Evolutionary conservation across 2,888 invertebrate species (phyloP).

Genomic region (Clunio marinus): DNA sequence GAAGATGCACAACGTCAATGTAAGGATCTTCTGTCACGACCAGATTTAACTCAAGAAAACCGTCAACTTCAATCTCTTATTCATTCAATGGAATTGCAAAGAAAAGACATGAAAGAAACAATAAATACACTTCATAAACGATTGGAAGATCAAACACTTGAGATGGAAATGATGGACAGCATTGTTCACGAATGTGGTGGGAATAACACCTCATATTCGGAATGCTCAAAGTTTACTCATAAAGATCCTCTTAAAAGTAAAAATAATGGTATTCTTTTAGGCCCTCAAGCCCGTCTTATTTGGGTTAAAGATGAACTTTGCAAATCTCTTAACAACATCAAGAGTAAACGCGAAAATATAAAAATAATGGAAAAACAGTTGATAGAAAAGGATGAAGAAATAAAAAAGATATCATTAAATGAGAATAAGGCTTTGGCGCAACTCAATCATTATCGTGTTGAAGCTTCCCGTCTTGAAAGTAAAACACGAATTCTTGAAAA

Average conservation of each 20-base stretch:
- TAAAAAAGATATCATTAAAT: slow-evolving; percentile 45
- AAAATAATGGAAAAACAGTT: slow-evolving; percentile 50
- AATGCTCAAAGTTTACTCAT: slow-evolving; percentile 46
- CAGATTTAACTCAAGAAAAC: slow-evolving; percentile 47
- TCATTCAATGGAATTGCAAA: slow-evolving; percentile 46
- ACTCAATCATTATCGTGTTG: slow-evolving; percentile 47
- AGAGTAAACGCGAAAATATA: slow-evolving; percentile 54
- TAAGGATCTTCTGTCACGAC: slow-evolving; percentile 47
- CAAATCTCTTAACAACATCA: slow-evolving; percentile 51
- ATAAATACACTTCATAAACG: slow-evolving; percentile 45
- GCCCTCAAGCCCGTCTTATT: slow-evolving; percentile 48
- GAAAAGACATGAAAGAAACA: slow-evolving; percentile 46
- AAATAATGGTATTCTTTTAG: slow-evolving; percentile 47
- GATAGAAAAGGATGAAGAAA: slow-evolving; percentile 45
- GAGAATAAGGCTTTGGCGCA: slow-evolving; percentile 48
- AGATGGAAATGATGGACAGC: slow-evolving; percentile 49
- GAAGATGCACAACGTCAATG: slow-evolving; percentile 58
- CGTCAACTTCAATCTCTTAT: slow-evolving; percentile 45
- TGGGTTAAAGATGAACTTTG: slow-evolving; percentile 53
- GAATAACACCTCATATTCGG: slow-evolving; percentile 47
- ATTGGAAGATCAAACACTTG: slow-evolving; percentile 47
- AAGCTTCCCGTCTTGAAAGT: slow-evolving; percentile 40
- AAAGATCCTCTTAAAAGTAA: slow-evolving; percentile 44
- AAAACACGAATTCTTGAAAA: slow-evolving; percentile 45
- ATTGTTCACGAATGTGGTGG: slow-evolving; percentile 46